phyloP scores from a whole-genome alignment of 2,888 invertebrate genomes.

The Mactromeris polynyma region DNA sequence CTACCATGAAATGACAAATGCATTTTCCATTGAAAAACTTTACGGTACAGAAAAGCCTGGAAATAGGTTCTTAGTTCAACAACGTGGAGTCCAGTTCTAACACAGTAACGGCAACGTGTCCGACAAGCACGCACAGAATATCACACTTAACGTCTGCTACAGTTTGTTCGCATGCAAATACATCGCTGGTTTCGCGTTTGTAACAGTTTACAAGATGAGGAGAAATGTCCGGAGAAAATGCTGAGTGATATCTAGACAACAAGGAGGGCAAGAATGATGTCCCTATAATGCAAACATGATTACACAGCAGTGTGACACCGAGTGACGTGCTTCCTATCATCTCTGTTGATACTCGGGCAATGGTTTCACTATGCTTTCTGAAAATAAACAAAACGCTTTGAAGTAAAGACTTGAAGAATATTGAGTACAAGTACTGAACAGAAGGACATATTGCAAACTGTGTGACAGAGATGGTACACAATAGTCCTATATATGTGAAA shows the following conservation, averaged over 20 bases:
- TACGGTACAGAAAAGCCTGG: neutral
- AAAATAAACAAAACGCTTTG: constrained; percentile 40
- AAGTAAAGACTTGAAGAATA: no score
- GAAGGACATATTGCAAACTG: no score
- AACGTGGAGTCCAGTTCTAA: neutral
- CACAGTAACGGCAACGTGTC: neutral
- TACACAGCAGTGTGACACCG: constrained; percentile 51
- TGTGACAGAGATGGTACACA: no score
- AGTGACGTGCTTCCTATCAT: constrained; percentile 71
- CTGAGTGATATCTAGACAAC: constrained; percentile 28
- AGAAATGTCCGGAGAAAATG: constrained; percentile 19
- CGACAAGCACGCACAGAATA: neutral
- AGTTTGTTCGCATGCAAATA: neutral
- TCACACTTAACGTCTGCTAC: neutral
- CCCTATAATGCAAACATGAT: constrained; percentile 19
- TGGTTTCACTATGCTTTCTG: constrained; percentile 84
- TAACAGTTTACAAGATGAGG: neutral
- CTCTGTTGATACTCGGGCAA: constrained; percentile 83
- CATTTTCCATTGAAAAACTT: neutral
- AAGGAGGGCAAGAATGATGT: constrained; percentile 33
- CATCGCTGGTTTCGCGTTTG: neutral
- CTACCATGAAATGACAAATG: constrained; percentile 13
- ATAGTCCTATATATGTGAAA: no score
- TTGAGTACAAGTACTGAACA: no score
- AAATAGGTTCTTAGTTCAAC: neutral